phyloP scores from a whole-genome alignment of 2,888 invertebrate genomes.

The Trissolcus brochymenae region DNA sequence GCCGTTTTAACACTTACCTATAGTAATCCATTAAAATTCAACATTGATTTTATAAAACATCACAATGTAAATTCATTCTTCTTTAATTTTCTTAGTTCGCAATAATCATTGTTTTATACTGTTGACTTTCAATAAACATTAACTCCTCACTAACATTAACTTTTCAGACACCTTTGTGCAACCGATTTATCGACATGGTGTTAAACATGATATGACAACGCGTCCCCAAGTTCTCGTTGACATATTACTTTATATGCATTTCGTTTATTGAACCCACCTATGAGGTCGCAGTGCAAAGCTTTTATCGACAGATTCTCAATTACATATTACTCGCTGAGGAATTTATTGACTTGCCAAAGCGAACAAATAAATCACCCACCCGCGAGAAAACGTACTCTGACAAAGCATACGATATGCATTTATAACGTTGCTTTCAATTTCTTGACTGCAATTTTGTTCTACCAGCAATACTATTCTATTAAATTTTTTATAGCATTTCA shows the following conservation, averaged over 20 bases:
- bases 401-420: conserved; percentile 10
- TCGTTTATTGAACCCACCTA: conserved; percentile 13
- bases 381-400: not conserved
- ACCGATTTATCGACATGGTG: conserved; percentile 12
- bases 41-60: too few species aligned
- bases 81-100: too few species aligned
- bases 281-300: conserved; percentile 1
- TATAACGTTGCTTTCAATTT: not conserved
- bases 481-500: too few species aligned
- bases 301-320: conserved; percentile 22
- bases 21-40: too few species aligned
- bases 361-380: conserved; percentile 11
- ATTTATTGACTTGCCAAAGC: conserved; percentile 18
- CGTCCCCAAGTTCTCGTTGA: not conserved
- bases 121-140: too few species aligned
- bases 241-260: conserved; percentile 13
- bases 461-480: too few species aligned
- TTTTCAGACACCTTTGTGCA: too few species aligned
- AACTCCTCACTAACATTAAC: too few species aligned
- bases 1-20: too few species aligned
- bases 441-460: too few species aligned
- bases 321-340: conserved; percentile 10
- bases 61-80: too few species aligned
- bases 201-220: conserved; percentile 14
- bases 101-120: too few species aligned